Base-by-base conservation (phyloP, 2,113 vertebrate species). In the Periophthalmodon schlosseri region DNA sequence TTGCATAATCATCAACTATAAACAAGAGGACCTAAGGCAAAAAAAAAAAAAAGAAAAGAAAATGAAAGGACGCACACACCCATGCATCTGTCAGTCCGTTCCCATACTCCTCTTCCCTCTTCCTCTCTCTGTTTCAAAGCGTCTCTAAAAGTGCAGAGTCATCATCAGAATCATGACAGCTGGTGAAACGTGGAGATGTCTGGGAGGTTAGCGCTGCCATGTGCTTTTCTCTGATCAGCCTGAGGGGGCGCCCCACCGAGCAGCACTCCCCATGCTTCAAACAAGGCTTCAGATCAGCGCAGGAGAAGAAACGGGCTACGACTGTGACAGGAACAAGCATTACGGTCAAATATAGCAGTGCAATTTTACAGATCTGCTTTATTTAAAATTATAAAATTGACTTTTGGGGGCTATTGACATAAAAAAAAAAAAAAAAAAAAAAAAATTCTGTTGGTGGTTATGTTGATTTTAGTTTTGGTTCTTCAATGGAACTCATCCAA, bases 111-210 rank as follows among this genome's bases (percentile, higher is more conserved):
- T 28, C 28, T 28, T 28, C 28, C 28, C 28, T 28, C 28, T 28
- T 28, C 28, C 28, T 28, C 69, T 69, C 60, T 68, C 60, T 34
- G 23, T 63, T 76, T 87, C 70, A 82, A 75, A 82, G 73, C 72
- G 14, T 50, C 68, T 72, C 52, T 73, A 81, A 86, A 83, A 77
- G 72, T 63, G 74, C 69, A 77, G 69, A 81, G 79, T 84, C 82
- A 83, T 82, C 79, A 87, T 82, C 70, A 74, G 20, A 86, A 70
- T 73, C 44, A 76, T 49, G 71, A 61, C 23, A 66, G 74, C 54
- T 83, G 71, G 73, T 79, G 77, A 73, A 88, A 86, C 75, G 50
- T 39, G 0, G 52, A 75, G 81, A 86, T 91, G 79, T 89, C 49
- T 70, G 13, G 47, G 71, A 69, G 75, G 20, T 67, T 57, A 21